Conservation (phyloP, 2,888 invertebrate species). For the Leptura quadrifasciata region DNA sequence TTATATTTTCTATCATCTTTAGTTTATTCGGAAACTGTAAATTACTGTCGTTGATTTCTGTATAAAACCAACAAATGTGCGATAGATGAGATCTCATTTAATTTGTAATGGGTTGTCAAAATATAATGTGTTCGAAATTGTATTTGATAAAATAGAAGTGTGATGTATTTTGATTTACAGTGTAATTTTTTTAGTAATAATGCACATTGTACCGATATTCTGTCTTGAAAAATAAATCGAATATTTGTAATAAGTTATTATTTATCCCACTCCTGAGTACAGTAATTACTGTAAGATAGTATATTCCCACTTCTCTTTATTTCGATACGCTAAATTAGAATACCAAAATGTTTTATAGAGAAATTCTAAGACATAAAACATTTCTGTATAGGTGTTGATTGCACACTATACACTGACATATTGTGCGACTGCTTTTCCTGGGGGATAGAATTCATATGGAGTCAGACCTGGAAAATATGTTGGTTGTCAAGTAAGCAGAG, state of each 20-base stretch:
- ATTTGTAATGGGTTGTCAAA: background rate
- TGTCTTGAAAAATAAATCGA: slow-evolving; percentile 47
- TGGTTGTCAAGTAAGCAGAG: too few relatives aligned
- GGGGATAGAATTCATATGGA: too few relatives aligned
- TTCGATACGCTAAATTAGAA: too few relatives aligned
- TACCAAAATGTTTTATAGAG: too few relatives aligned
- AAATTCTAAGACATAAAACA: too few relatives aligned
- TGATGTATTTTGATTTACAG: slow-evolving; percentile 11
- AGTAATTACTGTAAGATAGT: too few relatives aligned
- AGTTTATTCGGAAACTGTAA: slow-evolving; percentile 18
- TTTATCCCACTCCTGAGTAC: slow-evolving; percentile 12
- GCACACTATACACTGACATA: too few relatives aligned
- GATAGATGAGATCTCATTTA: slow-evolving; percentile 9
- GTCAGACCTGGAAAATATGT: too few relatives aligned
- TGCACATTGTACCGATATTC: slow-evolving; percentile 39
- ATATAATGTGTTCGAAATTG: background rate
- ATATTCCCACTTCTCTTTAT: too few relatives aligned
- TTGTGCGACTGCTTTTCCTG: too few relatives aligned
- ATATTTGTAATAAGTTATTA: slow-evolving; percentile 43
- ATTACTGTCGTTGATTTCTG: slow-evolving; percentile 31
- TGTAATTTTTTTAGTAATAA: slow-evolving; percentile 30
- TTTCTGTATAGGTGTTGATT: too few relatives aligned
- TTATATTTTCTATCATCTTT: slow-evolving; percentile 33
- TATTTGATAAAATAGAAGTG: background rate
- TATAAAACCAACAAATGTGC: slow-evolving; percentile 14